Base-by-base conservation (phyloP, 1,140 invertebrate species). In the Drosophila orosa region DNA sequence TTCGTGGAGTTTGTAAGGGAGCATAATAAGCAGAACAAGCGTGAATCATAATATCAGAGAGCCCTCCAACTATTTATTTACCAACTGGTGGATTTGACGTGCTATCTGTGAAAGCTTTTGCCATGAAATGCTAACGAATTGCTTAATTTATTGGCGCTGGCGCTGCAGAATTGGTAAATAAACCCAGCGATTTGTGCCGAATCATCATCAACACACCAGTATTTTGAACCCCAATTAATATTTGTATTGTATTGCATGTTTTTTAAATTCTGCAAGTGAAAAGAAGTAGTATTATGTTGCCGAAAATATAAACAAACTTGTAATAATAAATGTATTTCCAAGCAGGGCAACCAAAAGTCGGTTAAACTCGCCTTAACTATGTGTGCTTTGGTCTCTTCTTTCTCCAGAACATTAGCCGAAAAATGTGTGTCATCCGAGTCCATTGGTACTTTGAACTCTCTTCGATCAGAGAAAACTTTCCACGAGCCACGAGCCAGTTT, bases 401-500 rank as follows among this genome's bases (percentile, higher is more conserved):
- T 86, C 44, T 12, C 5, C 33, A 73, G 69, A 73, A 73, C 56
- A 22, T 62, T 61, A 44, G 48, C 63, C 56, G 48, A 74, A 68
- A 48, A 55, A 81, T 60, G 67, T 68, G 66, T 61, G 67, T 62
- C 74, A 67, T 31, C 19, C 52, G 35, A 48, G 58, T 35, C 44
- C 37, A 69, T 59, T 56, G 40, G 78, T 71, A 77, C 78, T 85
- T 76, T 80, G 77, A 80, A 86, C 78, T 54, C 58, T n/a, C 15
- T 3, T 4, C 31, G 10, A 40, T 42, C 31, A 27, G 17, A 47
- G 22, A 72, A 67, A 85, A 85, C 78, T 85, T 85, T 86, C 74
- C 74, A 87, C 72, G 50, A 29, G 45, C 45, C 42, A 55, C 55
- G 27, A 24, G 47, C 5, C 57, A 24, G 42, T 29, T 63, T 27